phyloP scores from a whole-genome alignment of 2,888 invertebrate genomes.

The Leucophora obtusa region DNA sequence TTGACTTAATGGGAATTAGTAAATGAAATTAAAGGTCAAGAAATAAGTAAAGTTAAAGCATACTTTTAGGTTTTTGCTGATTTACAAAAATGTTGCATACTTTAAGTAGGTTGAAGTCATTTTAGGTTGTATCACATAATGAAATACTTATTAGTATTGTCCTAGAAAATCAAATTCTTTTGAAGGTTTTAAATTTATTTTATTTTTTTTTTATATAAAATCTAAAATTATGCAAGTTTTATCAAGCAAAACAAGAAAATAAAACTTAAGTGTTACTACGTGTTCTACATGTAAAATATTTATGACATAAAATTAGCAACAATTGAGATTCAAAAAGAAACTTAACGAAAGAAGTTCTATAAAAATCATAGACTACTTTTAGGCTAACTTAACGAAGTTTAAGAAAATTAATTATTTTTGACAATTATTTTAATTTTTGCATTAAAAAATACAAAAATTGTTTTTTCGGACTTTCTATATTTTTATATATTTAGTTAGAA shows the following conservation, averaged over 20 bases:
- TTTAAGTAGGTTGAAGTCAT: background rate
- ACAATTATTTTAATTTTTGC: too few species aligned
- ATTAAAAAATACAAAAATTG: too few species aligned
- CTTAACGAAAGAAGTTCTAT: background rate
- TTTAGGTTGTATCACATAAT: too few species aligned
- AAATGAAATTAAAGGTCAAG: background rate
- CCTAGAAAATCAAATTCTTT: too few species aligned
- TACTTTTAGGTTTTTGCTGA: background rate
- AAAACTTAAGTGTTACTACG: conserved; percentile 22
- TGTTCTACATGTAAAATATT: conserved; percentile 16
- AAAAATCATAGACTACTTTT: background rate
- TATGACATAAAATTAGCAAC: background rate
- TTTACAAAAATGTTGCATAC: background rate
- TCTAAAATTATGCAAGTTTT: background rate
- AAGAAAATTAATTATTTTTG: too few species aligned
- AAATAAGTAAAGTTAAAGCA: background rate
- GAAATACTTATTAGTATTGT: too few species aligned
- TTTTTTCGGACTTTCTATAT: too few species aligned
- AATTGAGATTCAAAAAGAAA: background rate
- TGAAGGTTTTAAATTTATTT: too few species aligned
- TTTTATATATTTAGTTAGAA: too few species aligned
- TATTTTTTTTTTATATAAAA: background rate
- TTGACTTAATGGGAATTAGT: background rate
- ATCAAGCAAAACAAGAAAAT: conserved; percentile 10
- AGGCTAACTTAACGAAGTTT: background rate